Percentiles rank a stretch among this genome's conserved stretches.
Conservation (phyloP, 2,797 vertebrate genomes). For the Philypnodon macrostomus region DNA sequence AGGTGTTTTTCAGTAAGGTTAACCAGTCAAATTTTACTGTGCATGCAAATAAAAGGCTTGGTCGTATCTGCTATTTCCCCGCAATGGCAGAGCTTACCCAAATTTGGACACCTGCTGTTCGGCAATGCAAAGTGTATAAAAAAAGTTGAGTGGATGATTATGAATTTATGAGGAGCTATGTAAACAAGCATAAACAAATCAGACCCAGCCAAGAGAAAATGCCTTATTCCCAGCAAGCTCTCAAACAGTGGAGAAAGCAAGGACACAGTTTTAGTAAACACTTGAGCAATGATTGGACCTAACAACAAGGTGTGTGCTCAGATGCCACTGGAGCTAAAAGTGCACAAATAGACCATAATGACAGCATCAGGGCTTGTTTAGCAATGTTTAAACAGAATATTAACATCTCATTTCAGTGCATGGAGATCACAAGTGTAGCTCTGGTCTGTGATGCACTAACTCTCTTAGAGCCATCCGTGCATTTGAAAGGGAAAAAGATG, state of each 20-base stretch:
- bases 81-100: slow-evolving; percentile 38
- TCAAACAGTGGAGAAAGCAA: slow-evolving; percentile 28
- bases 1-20: no score
- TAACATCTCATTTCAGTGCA: slow-evolving; percentile 30
- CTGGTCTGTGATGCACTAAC: neutral
- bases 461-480: slow-evolving; percentile 1
- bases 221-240: slow-evolving; percentile 30
- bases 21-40: no score
- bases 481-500: slow-evolving; percentile 12
- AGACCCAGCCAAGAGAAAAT: slow-evolving; percentile 41
- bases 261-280: slow-evolving; percentile 59
- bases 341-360: slow-evolving; percentile 19
- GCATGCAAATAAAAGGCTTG: no score
- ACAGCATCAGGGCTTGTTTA: slow-evolving; percentile 1
- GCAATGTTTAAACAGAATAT: slow-evolving; percentile 33
- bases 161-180: slow-evolving; percentile 61
- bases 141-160: slow-evolving; percentile 45
- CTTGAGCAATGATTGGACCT: slow-evolving; percentile 56
- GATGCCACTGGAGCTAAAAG: slow-evolving; percentile 14
- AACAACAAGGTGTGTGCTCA: slow-evolving; percentile 25
- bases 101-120: slow-evolving; percentile 52
- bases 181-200: slow-evolving; percentile 63
- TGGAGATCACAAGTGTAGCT: slow-evolving; percentile 7
- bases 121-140: slow-evolving; percentile 7
- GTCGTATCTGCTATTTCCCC: no score